phyloP scores from a whole-genome alignment of 2,113 vertebrate genomes.

The Otus sunia region DNA sequence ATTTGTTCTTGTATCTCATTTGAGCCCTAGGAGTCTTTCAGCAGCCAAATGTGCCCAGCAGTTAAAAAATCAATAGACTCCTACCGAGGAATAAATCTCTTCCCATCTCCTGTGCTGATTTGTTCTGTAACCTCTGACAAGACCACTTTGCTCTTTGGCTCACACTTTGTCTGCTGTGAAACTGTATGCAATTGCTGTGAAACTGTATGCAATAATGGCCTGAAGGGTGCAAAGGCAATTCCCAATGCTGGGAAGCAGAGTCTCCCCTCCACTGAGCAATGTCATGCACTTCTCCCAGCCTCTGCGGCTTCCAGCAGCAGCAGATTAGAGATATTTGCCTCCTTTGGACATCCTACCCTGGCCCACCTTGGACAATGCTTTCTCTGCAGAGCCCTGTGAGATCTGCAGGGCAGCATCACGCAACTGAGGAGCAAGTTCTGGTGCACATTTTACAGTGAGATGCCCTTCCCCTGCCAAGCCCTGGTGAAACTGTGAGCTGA shows the following conservation, averaged over 20 bases:
- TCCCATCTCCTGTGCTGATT: background rate
- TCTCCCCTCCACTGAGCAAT: background rate
- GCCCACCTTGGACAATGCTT: background rate
- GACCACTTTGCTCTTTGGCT: background rate
- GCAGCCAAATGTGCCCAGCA: background rate
- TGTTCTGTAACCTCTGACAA: slow-evolving; percentile 13
- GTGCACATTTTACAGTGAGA: background rate
- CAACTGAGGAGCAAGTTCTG: background rate
- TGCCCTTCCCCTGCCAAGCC: background rate
- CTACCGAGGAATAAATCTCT: background rate
- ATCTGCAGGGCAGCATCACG: background rate
- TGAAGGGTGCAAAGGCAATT: background rate
- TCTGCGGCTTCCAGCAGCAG: background rate
- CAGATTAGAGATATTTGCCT: background rate
- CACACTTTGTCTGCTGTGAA: background rate
- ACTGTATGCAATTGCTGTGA: background rate
- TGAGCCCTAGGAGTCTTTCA: background rate
- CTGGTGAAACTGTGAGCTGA: background rate
- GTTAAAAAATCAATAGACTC: slow-evolving; percentile 43
- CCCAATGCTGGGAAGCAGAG: background rate
- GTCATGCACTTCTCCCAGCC: background rate
- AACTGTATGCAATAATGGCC: background rate
- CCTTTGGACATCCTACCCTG: background rate
- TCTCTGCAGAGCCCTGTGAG: background rate
- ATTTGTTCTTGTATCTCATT: background rate